Base-by-base conservation (phyloP, 2,888 invertebrate genomes). In the Troilus luridus region DNA sequence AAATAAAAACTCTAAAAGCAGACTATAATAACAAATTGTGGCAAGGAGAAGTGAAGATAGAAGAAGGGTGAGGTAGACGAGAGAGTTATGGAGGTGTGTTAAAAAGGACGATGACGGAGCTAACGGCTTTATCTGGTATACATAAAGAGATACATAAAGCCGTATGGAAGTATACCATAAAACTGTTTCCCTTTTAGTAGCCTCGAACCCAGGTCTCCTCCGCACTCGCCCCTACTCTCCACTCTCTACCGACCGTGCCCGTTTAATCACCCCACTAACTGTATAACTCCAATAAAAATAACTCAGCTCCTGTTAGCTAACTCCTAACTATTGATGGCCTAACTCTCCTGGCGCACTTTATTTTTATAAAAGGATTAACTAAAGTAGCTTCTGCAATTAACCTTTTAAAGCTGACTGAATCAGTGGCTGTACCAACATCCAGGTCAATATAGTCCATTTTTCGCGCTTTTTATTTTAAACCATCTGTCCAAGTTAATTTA, bases 71-170 rank as follows among this genome's bases (percentile, higher is more conserved):
- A 77, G 72, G 72, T 77, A 41, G 41, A 9, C 7, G 72, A 77
- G 27, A 41, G 72, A 77, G 72, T 77, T 77, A 77, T 77, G 27
- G 72, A 77, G 72, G 27, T 17, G 72, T 41, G 41, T 85, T 85
- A 85, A 85, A 85, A 85, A 85, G 85, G 56, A n/a, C 56, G 56
- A 85, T 85, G 85, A 21, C 8, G 56, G 12, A 5, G n/a, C 85
- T 58, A 58, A 85, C 85, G 85, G 85, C 85, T 85, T 85, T 85
- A 85, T 85, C 85, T 85, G 56, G 85, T 85, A 85, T 85, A 85
- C 85, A 85, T 85, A 85, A 85, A 85, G 85, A 58, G 54, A 85
- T 85, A 85, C 85, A 85, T 85, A 85, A 85, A 85, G 85, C 56
- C 56, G 56, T 58, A 85, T 56, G 85, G 85, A 85, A 85, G 85